Evolutionary conservation across 2,113 vertebrate genomes (phyloP).

Genomic region (Tyto alba): DNA sequence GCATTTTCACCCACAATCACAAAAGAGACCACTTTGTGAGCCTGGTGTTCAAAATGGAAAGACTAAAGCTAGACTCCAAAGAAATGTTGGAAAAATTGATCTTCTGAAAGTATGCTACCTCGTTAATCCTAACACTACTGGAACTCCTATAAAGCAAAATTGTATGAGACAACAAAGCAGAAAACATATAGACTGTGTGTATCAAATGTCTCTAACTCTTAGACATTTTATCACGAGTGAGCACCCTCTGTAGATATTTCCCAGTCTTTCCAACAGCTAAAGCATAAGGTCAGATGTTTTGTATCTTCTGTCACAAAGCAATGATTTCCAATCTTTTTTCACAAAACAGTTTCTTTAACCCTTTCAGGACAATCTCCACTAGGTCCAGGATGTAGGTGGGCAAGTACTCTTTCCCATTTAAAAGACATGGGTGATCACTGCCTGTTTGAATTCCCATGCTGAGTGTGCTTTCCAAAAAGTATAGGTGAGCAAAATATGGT

Average conservation of each 20-base stretch:
- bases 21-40: background rate
- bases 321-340: background rate
- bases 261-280: background rate
- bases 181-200: background rate
- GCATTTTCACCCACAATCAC: background rate
- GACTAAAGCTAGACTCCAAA: background rate
- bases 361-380: background rate
- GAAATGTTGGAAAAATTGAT: background rate
- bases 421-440: background rate
- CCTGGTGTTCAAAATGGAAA: background rate
- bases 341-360: background rate
- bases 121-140: background rate
- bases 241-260: background rate
- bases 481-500: fast-evolving
- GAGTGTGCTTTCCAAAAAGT: background rate
- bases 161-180: background rate
- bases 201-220: background rate
- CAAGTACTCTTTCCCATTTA: background rate
- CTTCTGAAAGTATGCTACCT: background rate
- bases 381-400: background rate
- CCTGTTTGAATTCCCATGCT: background rate
- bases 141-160: background rate
- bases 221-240: background rate
- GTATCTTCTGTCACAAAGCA: background rate
- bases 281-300: background rate